These are phyloP conservation scores for Drosophila pseudoobscura DNA, from an alignment of 1,140 invertebrate species.

Conservation along the genomic window DNA sequence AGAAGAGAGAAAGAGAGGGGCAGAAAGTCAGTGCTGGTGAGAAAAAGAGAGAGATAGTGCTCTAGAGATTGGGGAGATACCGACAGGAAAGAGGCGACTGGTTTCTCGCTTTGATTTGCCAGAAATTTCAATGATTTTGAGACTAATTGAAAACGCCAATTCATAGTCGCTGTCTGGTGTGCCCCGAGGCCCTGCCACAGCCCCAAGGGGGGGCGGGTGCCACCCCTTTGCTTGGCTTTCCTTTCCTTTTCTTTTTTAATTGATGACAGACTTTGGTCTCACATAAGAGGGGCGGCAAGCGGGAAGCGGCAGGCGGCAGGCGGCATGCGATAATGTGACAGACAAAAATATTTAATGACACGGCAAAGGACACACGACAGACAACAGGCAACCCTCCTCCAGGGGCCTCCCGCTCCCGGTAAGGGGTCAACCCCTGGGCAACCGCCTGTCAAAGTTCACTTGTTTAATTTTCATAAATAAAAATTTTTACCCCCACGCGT, in stretches of 20 bases:
- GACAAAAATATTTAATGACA: constrained; percentile 76
- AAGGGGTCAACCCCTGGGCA: constrained; percentile 59
- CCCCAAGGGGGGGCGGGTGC: too few species aligned
- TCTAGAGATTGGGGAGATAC: background rate
- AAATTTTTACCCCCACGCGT: constrained; percentile 47
- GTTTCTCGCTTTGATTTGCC: constrained; percentile 57
- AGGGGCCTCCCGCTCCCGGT: background rate
- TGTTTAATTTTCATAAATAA: constrained; percentile 81
- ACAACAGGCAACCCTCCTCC: too few species aligned
- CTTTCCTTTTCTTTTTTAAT: constrained; percentile 41
- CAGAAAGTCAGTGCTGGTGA: background rate
- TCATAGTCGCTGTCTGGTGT: background rate
- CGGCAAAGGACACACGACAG: constrained; percentile 23
- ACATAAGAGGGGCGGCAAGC: constrained; percentile 70
- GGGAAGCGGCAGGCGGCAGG: constrained; percentile 25
- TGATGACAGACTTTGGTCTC: constrained; percentile 53
- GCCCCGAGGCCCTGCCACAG: background rate
- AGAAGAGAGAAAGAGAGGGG: background rate
- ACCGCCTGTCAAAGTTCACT: constrained; percentile 78
- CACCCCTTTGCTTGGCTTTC: too few species aligned
- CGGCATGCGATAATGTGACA: constrained; percentile 70
- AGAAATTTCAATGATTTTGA: constrained; percentile 15
- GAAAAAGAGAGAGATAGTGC: background rate
- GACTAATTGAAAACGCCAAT: constrained; percentile 49
- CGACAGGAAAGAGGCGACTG: background rate